Conservation (phyloP, 2,113 vertebrate genomes). For the Symphodus melops region DNA sequence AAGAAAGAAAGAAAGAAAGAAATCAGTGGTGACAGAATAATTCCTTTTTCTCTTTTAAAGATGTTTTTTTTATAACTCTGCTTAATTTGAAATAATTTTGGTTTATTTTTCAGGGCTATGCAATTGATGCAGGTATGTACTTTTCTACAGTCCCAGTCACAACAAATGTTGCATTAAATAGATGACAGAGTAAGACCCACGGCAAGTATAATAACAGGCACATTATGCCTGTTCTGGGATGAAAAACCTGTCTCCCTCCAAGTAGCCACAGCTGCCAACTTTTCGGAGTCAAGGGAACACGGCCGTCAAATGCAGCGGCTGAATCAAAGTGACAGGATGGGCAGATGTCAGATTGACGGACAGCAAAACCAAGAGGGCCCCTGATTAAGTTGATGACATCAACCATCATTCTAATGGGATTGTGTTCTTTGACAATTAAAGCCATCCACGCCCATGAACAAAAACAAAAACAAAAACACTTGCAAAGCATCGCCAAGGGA, state of each 20-base stretch:
- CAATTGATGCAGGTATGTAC: too few relatives aligned
- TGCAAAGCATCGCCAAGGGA: slow-evolving; percentile 27
- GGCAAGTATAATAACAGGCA: neutral
- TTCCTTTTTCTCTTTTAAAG: too few relatives aligned
- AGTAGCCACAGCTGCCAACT: slow-evolving; percentile 32
- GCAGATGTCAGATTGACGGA: slow-evolving; percentile 51
- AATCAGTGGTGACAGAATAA: too few relatives aligned
- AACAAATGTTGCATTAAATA: too few relatives aligned
- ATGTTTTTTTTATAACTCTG: too few relatives aligned
- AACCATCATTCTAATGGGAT: slow-evolving; percentile 56
- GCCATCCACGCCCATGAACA: neutral
- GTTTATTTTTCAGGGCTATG: too few relatives aligned
- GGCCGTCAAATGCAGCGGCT: neutral
- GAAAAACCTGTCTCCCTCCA: neutral
- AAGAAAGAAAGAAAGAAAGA: too few relatives aligned
- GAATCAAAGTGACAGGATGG: slow-evolving; percentile 37
- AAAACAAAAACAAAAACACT: slow-evolving; percentile 26
- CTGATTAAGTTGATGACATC: slow-evolving; percentile 65
- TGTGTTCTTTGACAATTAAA: slow-evolving; percentile 27
- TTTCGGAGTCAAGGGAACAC: slow-evolving; percentile 23
- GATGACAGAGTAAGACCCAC: neutral
- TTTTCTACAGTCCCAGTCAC: neutral
- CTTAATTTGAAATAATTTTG: too few relatives aligned
- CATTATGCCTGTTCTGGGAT: slow-evolving; percentile 1
- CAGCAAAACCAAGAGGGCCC: slow-evolving; percentile 22